Conservation (phyloP, 2,888 invertebrate species). For the Biston stratarius region DNA sequence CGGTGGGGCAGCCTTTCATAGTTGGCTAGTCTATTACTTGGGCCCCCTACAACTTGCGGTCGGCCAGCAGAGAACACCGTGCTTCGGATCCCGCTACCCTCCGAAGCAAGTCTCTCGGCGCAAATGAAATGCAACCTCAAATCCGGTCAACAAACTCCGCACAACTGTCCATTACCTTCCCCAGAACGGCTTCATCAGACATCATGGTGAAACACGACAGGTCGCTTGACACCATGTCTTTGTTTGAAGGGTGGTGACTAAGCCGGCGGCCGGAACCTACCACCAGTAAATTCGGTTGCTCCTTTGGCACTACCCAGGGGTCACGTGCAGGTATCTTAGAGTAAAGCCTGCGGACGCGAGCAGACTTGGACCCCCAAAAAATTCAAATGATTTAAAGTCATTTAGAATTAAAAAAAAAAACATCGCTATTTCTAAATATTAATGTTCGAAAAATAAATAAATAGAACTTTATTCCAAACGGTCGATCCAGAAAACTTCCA, state of each 20-base stretch:
- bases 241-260: background rate
- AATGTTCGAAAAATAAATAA: no score
- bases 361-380: no score
- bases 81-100: background rate
- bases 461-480: conserved; percentile 9
- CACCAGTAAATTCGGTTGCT: background rate
- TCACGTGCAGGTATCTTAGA: background rate
- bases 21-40: background rate
- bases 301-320: background rate
- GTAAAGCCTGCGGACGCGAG: background rate
- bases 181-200: background rate
- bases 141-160: background rate
- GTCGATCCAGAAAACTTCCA: conserved; percentile 27
- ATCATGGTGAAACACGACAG: background rate
- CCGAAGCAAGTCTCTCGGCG: no score
- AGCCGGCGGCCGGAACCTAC: background rate
- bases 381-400: no score
- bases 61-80: background rate
- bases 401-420: no score
- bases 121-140: no score
- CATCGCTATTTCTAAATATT: no score
- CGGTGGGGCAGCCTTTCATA: background rate
- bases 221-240: background rate
- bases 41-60: background rate
- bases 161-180: background rate